Evolutionary conservation across 2,888 invertebrate genomes (phyloP), one percentile per base, ranked within the genome.

Genomic region (Gandaritis pyraliata): DNA sequence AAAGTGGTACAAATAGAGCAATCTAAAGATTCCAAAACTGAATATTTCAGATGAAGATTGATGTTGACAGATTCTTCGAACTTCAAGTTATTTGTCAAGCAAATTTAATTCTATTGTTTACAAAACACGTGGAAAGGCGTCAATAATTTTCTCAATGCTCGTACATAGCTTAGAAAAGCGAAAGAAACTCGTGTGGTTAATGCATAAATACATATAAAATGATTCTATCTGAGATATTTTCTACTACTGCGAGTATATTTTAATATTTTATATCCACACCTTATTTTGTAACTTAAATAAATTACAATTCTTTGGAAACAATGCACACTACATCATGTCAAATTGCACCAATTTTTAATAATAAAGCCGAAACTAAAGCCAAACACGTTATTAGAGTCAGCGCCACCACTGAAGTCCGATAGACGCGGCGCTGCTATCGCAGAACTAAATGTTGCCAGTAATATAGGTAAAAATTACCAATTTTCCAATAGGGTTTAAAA

Each of bases 81-180:
- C 38, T 46, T 46, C 46, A 46, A 52, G 55, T 56, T 60, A 39
- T 59, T 48, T 60, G 52, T 56, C 41, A 60, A 60, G 59, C 49
- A 58, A 61, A 65, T 58, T 58, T 55, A 53, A 52, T 52, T 33
- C 59, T 55, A 54, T 63, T 58, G 54, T 57, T 56, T 66, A 52
- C 46, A 47, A 60, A 58, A 62, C 57, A 57, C 15, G 38, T 29
- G 52, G 61, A 52, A 58, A 58, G 39, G 23, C 39, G 41, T 58
- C 48, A 60, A 59, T 63, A 54, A 54, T 60, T 58, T 58, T 60
- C 64, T 50, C 50, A 60, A 29, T 11, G 23, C 46, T 23, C 11
- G 43, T 49, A 38, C 56, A 33, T 58, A 57, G 49, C 57, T 53
- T 51, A 12, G 53, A 51, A 23, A 54, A 54, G 45, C 45, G 47